Evolutionary conservation across 2,888 invertebrate genomes (phyloP), one percentile per base, ranked within the genome.

Genomic region (Lasioglossum oenotherae): DNA sequence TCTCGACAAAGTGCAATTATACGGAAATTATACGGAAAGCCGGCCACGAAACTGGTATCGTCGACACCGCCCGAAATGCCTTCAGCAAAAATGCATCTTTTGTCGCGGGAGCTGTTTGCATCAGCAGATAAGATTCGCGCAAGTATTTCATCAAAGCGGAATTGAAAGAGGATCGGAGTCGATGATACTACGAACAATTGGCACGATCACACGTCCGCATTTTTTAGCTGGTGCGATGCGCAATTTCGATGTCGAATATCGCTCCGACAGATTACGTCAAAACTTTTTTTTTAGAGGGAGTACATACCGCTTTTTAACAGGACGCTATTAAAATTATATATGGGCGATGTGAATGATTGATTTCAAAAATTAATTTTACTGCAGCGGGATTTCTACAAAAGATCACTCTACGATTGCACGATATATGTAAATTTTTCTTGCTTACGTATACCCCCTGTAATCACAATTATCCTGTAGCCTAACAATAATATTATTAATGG

Each of bases 1-100:
- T 73, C 77, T 84, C 84, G 84, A 90, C 80, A 81, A 80, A 83
- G 80, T 76, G 72, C 69, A 78, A 85, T 69, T 72, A 84, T 76
- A 67, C 31, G 31, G 31, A 31, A 31, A 31, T 31, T 31, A 31
- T 31, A 31, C 31, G 31, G 31, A 31, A 31, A 76, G 57, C 67
- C 5, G 73, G 4, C 69, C 77, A 69, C 75, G 84, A 57, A 75
- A 46, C 49, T 73, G 53, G 49, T 38, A 72, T n/a, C 67, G 73
- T 10, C 60, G n/a, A 23, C 44, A 64, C 44, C 10, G 27, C 1
- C 12, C 71, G 8, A 46, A 60, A 73, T 35, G 60, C n/a, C 57
- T 72, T 72, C 19, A 12, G 41, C 31, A 6, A 38, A 10, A 41
- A 44, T 49, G 73, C 64, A 53, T 4, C 35, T 38, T 76, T 83